Percentiles rank a stretch among this genome's conserved stretches.
These are phyloP conservation scores for Linnaemya vulpina DNA, from an alignment of 2,888 invertebrate genomes.

Conservation along the genomic window DNA sequence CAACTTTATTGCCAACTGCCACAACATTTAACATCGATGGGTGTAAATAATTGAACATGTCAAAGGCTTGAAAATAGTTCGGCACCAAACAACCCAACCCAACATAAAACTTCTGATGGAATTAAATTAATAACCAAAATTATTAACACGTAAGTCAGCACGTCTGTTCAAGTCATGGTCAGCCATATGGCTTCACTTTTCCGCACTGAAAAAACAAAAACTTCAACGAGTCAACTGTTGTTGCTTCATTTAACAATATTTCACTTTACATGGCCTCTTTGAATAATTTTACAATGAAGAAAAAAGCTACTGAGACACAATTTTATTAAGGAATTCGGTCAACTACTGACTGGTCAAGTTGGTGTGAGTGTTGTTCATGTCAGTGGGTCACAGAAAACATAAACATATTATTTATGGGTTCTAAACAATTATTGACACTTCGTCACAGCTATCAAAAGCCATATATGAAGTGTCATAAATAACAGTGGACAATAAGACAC, in stretches of 20 bases:
- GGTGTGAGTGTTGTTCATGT: conserved; percentile 15
- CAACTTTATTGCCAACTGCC: background rate
- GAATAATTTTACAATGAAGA: conserved; percentile 12
- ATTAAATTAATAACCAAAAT: conserved; percentile 1
- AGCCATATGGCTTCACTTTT: conserved; percentile 28
- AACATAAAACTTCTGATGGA: conserved; percentile 6
- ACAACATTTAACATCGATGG: background rate
- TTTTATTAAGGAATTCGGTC: conserved; percentile 53
- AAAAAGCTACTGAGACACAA: background rate
- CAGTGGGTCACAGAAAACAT: conserved; percentile 12
- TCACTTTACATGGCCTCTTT: conserved; percentile 20
- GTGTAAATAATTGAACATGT: background rate
- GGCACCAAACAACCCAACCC: too few species aligned
- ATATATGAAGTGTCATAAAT: too few species aligned
- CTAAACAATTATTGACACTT: conserved; percentile 77
- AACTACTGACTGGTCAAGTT: conserved; percentile 32
- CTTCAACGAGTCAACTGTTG: background rate
- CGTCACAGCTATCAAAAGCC: conserved; percentile 73
- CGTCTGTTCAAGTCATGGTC: conserved; percentile 19
- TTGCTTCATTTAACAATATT: background rate
- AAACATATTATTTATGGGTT: conserved; percentile 71
- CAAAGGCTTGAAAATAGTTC: background rate
- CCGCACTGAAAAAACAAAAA: background rate
- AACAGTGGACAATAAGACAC: too few species aligned
- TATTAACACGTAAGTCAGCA: conserved; percentile 40